Base-by-base conservation (phyloP, 2,888 invertebrate genomes). In the Frankliniella fusca region DNA sequence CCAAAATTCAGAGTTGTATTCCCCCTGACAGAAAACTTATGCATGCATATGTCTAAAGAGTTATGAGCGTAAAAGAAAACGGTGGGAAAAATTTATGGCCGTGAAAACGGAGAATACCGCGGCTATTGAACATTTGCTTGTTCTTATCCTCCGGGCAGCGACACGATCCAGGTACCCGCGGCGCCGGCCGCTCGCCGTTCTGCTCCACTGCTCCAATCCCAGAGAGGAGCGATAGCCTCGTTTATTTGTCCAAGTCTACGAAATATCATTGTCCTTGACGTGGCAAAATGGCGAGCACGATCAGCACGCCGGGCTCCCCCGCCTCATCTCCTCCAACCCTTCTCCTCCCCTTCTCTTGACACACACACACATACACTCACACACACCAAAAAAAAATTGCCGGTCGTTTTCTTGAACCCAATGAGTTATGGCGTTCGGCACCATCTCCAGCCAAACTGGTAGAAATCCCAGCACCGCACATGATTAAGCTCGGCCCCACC, bases 371-470 rank as follows among this genome's bases (percentile, higher is more conserved):
- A 54, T 5, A 15, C 18, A 15, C 54, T 15, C 18, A 54, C 18
- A 76, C 11, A 76, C 5, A 2, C 27, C 9, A 23, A 12, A 23
- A 23, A 76, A 76, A 76, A 27, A 76, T 27, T 27, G 23, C 23
- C 23, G 70, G 70, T 23, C 27, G 27, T 70, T 76, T 54, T 20
- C 15, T 38, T 38, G 15, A 54, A 12, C 15, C 15, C 54, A 20
- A 76, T 76, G 70, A 76, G 27, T 76, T 76, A 76, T 27, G 27
- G 70, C 11, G 70, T 76, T 76, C 70, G 70, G 70, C 70, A 76
- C 27, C 23, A 76, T 5, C 70, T 23, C 70, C 70, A 23, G 70
- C 70, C 27, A 76, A 10, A 23, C 70, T 76, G 70, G 27, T 27
- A 12, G 70, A 76, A 76, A 76, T 76, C 27, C 70, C 23, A 27